Evolutionary conservation across 1,140 invertebrate species (phyloP).

Genomic region (Cotesia vestalis): DNA sequence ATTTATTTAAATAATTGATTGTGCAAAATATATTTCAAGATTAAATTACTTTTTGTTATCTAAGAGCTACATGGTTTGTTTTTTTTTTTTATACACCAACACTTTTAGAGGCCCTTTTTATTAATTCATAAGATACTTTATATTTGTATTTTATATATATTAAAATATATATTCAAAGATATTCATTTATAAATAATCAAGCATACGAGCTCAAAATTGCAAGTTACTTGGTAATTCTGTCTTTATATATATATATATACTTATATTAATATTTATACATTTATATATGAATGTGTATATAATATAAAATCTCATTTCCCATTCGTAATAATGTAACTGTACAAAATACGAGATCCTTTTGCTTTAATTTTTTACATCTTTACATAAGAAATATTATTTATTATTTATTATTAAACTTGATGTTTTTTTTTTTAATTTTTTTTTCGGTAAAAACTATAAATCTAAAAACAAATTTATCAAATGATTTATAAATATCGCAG

Average conservation of each 20-base stretch:
- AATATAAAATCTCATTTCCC: conserved; percentile 4
- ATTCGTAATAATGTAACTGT: not conserved
- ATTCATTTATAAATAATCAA: not conserved
- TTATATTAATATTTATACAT: not conserved
- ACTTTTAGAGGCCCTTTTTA: not conserved
- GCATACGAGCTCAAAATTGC: not conserved
- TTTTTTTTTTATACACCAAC: not conserved
- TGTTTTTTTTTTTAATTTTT: not conserved
- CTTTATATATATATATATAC: not conserved
- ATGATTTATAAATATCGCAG: not conserved
- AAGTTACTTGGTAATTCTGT: too few relatives aligned
- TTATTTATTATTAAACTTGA: not conserved
- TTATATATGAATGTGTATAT: not conserved
- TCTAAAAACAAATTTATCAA: not conserved
- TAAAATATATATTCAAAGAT: not conserved
- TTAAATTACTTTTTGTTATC: conserved; percentile 19
- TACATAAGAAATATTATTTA: not conserved
- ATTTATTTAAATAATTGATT: conserved; percentile 18
- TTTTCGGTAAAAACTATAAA: not conserved
- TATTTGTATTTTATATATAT: not conserved
- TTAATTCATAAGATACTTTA: not conserved
- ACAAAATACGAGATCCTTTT: conserved; percentile 13
- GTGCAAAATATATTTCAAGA: conserved; percentile 24
- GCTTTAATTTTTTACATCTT: conserved; percentile 1
- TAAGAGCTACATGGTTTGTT: not conserved